Base-by-base conservation (phyloP, 2,888 invertebrate species). In the Heliconius cydno region DNA sequence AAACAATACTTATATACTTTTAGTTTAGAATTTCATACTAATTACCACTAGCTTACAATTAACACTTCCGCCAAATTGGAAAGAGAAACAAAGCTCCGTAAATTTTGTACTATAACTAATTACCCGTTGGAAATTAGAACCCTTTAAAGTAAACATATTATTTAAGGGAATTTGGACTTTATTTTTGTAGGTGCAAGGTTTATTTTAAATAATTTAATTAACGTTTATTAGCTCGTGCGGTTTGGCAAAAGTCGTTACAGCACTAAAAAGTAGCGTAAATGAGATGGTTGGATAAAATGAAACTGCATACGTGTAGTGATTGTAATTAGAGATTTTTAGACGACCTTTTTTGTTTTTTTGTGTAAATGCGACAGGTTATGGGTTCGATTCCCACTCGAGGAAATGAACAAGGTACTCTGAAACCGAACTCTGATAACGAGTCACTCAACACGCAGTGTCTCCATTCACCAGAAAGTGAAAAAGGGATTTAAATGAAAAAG, bases 21-120 rank as follows among this genome's bases (percentile, higher is more conserved):
- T 7, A 52, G 52, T 19, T 19, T 52, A 52, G 19, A 52, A 52
- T 52, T 52, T 52, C 19, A 19, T 52, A 52, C 52, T 52, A 52
- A 52, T 52, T 52, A 52, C 52, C 52, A 38, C 67, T 67, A 38
- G 67, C 34, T 34, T 38, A 52, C 67, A 78, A 78, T 79, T 79
- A 75, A 70, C 78, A 79, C 78, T 34, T n/a, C 60, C 68, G n/a
- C 63, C 67, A 57, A 78, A 65, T 73, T 73, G 73, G 67, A 74
- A 67, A 68, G 74, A 60, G 74, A 74, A 78, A 74, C 74, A 68
- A 68, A 79, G 46, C 74, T 70, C 72, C 13, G 71, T 71, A 70
- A 76, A 73, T 76, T 78, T 78, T 76, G 57, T 72, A 67, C 41
- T 80, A 71, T 72, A 78, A 78, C 77, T 77, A 80, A 80, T 80